phyloP scores from a whole-genome alignment of 2,888 invertebrate genomes.

The Acrobeloides nanus region DNA sequence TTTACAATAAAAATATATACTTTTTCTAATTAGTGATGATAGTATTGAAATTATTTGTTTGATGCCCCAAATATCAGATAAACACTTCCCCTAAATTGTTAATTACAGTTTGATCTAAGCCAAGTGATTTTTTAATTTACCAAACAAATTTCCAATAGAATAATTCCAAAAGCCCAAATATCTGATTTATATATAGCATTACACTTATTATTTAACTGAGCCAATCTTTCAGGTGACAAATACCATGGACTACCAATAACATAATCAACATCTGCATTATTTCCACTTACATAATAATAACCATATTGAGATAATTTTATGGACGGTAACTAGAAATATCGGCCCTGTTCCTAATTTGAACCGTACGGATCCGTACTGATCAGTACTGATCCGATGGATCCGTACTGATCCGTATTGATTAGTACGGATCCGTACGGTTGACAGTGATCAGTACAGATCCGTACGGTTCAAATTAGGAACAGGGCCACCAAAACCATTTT shows the following conservation, averaged over 20 bases:
- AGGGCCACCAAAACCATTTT: too few species aligned
- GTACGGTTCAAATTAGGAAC: too few species aligned
- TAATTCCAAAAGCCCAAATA: conserved; percentile 87
- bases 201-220: not conserved
- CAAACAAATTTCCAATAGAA: conserved; percentile 72
- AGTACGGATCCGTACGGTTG: too few species aligned
- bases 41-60: conserved; percentile 20
- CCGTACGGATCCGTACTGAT: too few species aligned
- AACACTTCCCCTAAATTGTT: too few species aligned
- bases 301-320: conserved; percentile 81
- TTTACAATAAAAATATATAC: conserved; percentile 16
- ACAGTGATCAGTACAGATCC: not conserved
- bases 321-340: conserved; percentile 7
- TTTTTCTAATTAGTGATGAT: conserved; percentile 13
- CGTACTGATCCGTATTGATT: too few species aligned
- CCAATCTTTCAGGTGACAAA: conserved; percentile 18
- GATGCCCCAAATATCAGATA: conserved; percentile 19
- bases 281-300: conserved; percentile 80
- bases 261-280: conserved; percentile 74
- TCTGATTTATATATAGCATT: conserved; percentile 70
- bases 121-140: conserved; percentile 57
- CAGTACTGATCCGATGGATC: too few species aligned
- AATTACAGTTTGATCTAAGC: too few species aligned
- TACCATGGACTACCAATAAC: conserved; percentile 14
- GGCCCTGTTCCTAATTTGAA: too few species aligned